These are phyloP conservation scores for Whitmania pigra DNA, from an alignment of 1,140 invertebrate species.

Conservation along the genomic window DNA sequence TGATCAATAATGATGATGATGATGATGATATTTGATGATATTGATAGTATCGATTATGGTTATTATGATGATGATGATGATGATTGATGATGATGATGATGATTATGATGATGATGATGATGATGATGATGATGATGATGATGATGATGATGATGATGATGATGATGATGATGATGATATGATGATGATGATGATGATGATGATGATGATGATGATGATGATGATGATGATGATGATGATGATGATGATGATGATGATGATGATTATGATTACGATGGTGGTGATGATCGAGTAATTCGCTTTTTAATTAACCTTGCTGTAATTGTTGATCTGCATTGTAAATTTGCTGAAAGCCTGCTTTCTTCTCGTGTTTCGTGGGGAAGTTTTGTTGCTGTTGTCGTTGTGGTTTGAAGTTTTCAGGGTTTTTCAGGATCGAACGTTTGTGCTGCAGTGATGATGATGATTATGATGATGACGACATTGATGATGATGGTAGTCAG, in stretches of 20 bases:
- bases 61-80: neutral
- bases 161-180: no score
- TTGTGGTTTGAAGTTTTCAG: no score
- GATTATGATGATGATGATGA: slow-evolving; percentile 35
- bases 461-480: slow-evolving; percentile 7
- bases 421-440: neutral
- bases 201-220: slow-evolving; percentile 8
- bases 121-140: slow-evolving; percentile 58
- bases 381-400: no score
- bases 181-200: neutral
- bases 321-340: no score
- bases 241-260: neutral
- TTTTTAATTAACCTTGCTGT: no score
- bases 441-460: neutral
- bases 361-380: no score
- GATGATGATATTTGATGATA: no score
- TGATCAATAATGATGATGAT: slow-evolving; percentile 5
- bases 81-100: no score
- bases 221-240: slow-evolving; percentile 11
- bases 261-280: neutral
- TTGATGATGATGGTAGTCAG: neutral
- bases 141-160: slow-evolving; percentile 70
- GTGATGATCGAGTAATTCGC: neutral
- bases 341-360: no score
- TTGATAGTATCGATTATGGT: no score